phyloP scores from a whole-genome alignment of 2,113 vertebrate genomes.

The Rhipidura dahli region DNA sequence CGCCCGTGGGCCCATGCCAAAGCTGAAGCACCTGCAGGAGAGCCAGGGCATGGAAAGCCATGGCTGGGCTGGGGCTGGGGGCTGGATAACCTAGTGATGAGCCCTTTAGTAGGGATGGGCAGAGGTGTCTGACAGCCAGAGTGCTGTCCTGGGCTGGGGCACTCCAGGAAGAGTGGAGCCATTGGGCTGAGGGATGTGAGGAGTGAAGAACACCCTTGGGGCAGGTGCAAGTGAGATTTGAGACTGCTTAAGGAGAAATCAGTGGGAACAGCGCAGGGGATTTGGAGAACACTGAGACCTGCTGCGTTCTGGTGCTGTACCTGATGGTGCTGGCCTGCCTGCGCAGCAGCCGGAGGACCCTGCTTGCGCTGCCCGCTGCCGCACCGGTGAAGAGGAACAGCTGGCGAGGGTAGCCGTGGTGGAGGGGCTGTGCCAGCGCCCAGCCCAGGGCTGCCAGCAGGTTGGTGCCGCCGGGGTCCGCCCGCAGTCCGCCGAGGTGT shows the following conservation, averaged over 20 bases:
- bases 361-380: conserved; percentile 64
- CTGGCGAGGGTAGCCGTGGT: conserved; percentile 87
- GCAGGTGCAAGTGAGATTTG: rapidly evolving
- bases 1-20: conserved; percentile 79
- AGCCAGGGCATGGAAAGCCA: neutral
- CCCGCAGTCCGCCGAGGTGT: conserved; percentile 77
- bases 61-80: rapidly evolving
- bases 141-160: neutral
- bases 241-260: neutral
- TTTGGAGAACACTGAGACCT: rapidly evolving
- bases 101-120: neutral
- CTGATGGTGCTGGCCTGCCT: conserved; percentile 84
- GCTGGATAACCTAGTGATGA: rapidly evolving
- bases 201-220: neutral
- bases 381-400: conserved; percentile 84
- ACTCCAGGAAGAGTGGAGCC: rapidly evolving
- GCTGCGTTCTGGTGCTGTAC: neutral
- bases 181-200: rapidly evolving
- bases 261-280: rapidly evolving
- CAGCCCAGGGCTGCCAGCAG: conserved; percentile 84
- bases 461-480: conserved; percentile 68
- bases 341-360: conserved; percentile 85
- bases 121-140: neutral
- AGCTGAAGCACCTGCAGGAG: conserved; percentile 82
- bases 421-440: conserved; percentile 85